Conservation (phyloP, 2,113 vertebrate species). For the Poecilia latipinna region DNA sequence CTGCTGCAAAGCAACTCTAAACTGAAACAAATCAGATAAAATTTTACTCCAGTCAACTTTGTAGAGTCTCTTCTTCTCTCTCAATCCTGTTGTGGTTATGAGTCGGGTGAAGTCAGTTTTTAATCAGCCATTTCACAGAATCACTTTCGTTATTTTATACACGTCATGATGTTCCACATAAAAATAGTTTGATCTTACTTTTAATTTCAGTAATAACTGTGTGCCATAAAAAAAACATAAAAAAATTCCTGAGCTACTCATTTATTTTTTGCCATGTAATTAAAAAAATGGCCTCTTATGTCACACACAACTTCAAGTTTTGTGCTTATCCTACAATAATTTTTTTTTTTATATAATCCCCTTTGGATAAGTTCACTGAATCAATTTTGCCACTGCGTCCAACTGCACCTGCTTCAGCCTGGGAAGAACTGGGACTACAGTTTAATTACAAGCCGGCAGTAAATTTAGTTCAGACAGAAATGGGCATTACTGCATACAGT, state of each 20-base stretch:
- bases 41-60: too few species aligned
- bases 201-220: not conserved
- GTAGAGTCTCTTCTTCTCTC: too few species aligned
- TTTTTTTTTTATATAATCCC: not conserved
- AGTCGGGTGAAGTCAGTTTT: too few species aligned
- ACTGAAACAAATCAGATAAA: too few species aligned
- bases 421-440: not conserved
- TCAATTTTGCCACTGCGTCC: not conserved
- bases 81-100: too few species aligned
- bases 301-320: not conserved
- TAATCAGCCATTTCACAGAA: too few species aligned
- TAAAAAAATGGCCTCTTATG: not conserved
- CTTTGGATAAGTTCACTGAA: constrained; percentile 3
- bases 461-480: constrained; percentile 2
- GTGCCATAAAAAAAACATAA: not conserved
- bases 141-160: too few species aligned
- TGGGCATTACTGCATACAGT: not conserved
- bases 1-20: too few species aligned
- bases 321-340: constrained; percentile 2
- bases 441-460: constrained; percentile 14
- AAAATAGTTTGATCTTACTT: not conserved
- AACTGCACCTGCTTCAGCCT: constrained; percentile 18
- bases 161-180: too few species aligned
- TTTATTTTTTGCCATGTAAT: not conserved
- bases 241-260: not conserved